phyloP scores from a whole-genome alignment of 2,797 vertebrate species.

The Argya squamiceps region DNA sequence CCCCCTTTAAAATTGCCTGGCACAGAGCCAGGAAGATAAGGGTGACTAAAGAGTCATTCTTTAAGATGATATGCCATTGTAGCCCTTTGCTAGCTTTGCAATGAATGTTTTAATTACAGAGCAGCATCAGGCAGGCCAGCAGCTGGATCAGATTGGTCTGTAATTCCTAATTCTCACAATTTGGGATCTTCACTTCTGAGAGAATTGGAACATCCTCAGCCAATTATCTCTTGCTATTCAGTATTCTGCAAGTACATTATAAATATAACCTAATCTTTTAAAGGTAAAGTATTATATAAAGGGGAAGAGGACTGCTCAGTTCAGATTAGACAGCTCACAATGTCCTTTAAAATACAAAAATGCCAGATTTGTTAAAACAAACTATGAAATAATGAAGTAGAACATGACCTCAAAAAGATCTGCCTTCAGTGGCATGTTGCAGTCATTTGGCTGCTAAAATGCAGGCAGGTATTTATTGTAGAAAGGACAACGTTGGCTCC shows the following conservation, averaged over 20 bases:
- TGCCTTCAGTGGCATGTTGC: not conserved
- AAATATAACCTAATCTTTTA: not conserved
- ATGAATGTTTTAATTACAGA: slow-evolving; percentile 36
- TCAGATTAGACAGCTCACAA: not conserved
- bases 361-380: not conserved
- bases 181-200: not conserved
- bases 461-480: not conserved
- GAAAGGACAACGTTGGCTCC: not conserved
- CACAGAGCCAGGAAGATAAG: not conserved
- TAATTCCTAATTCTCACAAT: not conserved
- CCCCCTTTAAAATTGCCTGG: not conserved
- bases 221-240: not conserved
- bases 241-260: not conserved
- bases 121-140: not conserved
- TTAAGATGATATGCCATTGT: not conserved
- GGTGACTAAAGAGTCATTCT: not conserved
- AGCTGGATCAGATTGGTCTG: not conserved
- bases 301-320: not conserved
- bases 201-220: not conserved
- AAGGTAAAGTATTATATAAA: not conserved
- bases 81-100: not conserved
- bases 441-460: not conserved
- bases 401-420: not conserved
- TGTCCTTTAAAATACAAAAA: not conserved
- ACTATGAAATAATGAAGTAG: not conserved